A percentile compares a stretch with the other conserved stretches of the same genome.
phyloP scores from a whole-genome alignment of 2,888 invertebrate species.

The Byasa hedistus region DNA sequence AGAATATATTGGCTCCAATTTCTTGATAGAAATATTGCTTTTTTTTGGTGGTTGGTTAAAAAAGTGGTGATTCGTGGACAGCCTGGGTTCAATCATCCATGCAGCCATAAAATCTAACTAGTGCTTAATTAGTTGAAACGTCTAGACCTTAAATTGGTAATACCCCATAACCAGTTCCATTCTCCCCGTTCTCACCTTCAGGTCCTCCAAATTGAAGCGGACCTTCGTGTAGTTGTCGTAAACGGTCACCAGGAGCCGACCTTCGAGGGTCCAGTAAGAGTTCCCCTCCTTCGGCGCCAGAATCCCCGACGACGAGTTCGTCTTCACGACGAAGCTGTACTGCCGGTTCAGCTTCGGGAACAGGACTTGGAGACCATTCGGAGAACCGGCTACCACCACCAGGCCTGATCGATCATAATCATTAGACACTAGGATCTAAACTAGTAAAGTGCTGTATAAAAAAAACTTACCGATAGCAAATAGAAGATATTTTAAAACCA shows the following conservation, averaged over 20 bases:
- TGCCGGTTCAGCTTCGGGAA: slow-evolving; percentile 55
- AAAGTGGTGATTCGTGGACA: too few species aligned
- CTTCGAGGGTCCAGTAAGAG: slow-evolving; percentile 62
- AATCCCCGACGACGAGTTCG: slow-evolving; percentile 58
- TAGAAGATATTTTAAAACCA: slow-evolving; percentile 31
- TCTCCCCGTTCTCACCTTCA: slow-evolving; percentile 63
- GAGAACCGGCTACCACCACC: slow-evolving; percentile 36
- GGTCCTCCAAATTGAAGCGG: slow-evolving; percentile 49
- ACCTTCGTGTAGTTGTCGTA: slow-evolving; percentile 59
- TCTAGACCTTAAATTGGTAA: too few species aligned
- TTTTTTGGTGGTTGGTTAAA: too few species aligned
- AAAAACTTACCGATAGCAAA: slow-evolving; percentile 40
- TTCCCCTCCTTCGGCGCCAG: slow-evolving; percentile 48
- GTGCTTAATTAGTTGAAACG: too few species aligned
- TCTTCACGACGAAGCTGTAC: slow-evolving; percentile 57
- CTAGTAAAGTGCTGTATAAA: not conserved
- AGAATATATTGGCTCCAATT: too few species aligned
- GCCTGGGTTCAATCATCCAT: too few species aligned
- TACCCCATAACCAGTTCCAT: too few species aligned
- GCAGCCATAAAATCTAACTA: too few species aligned
- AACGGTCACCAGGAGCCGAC: slow-evolving; percentile 48
- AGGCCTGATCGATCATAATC: slow-evolving; percentile 37
- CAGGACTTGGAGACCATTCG: slow-evolving; percentile 50
- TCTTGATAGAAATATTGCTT: too few species aligned
- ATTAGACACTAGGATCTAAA: too few species aligned